phyloP scores from a whole-genome alignment of 2,888 invertebrate species.

The Hydrotaea diabolus region DNA sequence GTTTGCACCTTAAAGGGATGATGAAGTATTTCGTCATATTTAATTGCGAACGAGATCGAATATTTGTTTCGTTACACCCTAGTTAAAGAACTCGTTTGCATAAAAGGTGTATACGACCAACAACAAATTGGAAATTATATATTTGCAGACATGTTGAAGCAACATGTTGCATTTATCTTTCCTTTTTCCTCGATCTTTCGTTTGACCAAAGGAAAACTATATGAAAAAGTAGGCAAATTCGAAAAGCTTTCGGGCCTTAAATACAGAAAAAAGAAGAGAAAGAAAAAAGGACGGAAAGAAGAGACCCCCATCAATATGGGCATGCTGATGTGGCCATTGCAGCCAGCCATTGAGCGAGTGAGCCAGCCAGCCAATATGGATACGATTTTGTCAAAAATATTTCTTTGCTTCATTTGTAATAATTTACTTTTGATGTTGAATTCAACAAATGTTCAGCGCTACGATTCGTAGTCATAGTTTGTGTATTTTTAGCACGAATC shows the following conservation, averaged over 20 bases:
- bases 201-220: neutral
- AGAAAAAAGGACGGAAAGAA: no score
- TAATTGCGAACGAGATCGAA: no score
- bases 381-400: constrained; percentile 15
- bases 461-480: constrained; percentile 17
- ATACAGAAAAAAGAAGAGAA: neutral
- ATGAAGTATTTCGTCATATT: no score
- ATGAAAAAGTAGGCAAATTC: neutral
- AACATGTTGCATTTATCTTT: constrained; percentile 62
- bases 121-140: constrained; percentile 13
- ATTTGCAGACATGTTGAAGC: constrained; percentile 52
- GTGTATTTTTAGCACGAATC: constrained; percentile 20
- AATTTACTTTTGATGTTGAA: constrained; percentile 45
- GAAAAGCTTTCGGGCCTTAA: neutral
- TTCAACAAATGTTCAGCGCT: constrained; percentile 21
- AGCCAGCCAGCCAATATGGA: constrained; percentile 9
- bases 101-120: neutral
- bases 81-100: neutral
- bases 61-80: neutral
- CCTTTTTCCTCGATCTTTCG: neutral
- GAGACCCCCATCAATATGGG: neutral
- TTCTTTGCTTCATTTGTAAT: constrained; percentile 41
- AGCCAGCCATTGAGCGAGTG: no score
- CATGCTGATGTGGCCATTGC: neutral
- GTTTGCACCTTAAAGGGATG: no score